Evolutionary conservation across 1,140 invertebrate species (phyloP).

Genomic region (Polypedilum pembai): DNA sequence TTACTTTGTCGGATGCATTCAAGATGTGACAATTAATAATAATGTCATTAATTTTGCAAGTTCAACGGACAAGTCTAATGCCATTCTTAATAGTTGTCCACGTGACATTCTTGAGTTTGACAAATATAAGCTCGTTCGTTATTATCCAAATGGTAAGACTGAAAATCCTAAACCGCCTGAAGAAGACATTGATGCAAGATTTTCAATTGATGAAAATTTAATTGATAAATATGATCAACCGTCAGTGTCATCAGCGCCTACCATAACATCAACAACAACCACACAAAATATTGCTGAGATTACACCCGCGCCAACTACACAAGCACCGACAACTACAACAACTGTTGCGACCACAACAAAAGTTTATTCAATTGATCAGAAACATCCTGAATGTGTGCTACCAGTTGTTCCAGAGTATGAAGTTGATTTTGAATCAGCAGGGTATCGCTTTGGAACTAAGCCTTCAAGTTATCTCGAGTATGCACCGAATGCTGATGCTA

Average conservation of each 20-base stretch:
- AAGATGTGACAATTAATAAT: constrained; percentile 80
- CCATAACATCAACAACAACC: constrained; percentile 25
- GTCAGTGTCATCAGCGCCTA: constrained; percentile 30
- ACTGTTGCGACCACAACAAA: constrained; percentile 30
- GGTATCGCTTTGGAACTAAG: constrained; percentile 51
- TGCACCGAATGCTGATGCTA: constrained; percentile 50
- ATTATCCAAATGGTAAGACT: constrained; percentile 35
- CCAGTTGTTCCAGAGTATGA: constrained; percentile 43
- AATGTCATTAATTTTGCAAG: constrained; percentile 75
- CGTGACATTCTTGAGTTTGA: constrained; percentile 40
- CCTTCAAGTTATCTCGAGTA: constrained; percentile 68
- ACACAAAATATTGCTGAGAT: constrained; percentile 29
- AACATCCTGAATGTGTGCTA: constrained; percentile 45
- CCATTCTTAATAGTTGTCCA: constrained; percentile 59
- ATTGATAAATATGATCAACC: constrained; percentile 32
- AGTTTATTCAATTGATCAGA: constrained; percentile 33
- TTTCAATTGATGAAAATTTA: constrained; percentile 36
- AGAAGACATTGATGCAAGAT: constrained; percentile 23
- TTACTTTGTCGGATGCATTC: constrained; percentile 78
- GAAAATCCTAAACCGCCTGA: background rate
- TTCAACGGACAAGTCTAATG: constrained; percentile 54
- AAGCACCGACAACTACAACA: constrained; percentile 31
- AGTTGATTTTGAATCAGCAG: constrained; percentile 36
- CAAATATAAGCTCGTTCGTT: constrained; percentile 33
- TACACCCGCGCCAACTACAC: constrained; percentile 30